Conservation (phyloP, 2,888 invertebrate genomes). For the Ochropleura leucogaster region DNA sequence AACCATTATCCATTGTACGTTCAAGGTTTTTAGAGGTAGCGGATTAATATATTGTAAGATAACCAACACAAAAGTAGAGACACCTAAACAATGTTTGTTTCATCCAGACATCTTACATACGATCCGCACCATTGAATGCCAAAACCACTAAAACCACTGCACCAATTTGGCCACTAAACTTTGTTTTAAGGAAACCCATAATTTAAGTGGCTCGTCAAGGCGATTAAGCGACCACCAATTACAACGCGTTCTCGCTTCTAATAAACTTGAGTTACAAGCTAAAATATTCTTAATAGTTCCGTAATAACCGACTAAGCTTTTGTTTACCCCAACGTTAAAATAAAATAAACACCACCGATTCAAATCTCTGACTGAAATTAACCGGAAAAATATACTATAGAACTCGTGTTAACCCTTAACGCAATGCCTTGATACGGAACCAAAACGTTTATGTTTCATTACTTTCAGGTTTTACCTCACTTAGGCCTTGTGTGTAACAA, state of each 20-base stretch:
- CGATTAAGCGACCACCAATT: constrained; percentile 33
- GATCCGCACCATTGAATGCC: not conserved
- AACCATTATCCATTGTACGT: not conserved
- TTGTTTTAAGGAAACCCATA: constrained; percentile 29
- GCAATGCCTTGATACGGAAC: constrained; percentile 28
- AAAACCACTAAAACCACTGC: constrained; percentile 1
- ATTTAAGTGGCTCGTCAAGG: constrained; percentile 24
- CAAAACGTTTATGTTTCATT: constrained; percentile 36
- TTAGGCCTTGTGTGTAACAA: constrained; percentile 34
- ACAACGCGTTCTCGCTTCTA: constrained; percentile 21
- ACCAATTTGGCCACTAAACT: constrained; percentile 20
- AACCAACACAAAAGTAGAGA: not conserved
- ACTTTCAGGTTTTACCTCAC: constrained; percentile 36
- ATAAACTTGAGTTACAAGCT: constrained; percentile 8
- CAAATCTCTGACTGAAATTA: constrained; percentile 38
- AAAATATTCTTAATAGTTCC: constrained; percentile 27
- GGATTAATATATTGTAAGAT: not conserved
- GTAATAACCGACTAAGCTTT: constrained; percentile 23
- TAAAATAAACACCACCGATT: constrained; percentile 34
- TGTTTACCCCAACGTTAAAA: constrained; percentile 21
- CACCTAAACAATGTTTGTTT: not conserved
- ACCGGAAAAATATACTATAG: constrained; percentile 34
- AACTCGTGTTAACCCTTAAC: constrained; percentile 35
- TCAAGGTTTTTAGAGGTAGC: not conserved
- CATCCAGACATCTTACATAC: not conserved